Evolutionary conservation across 1,140 invertebrate genomes (phyloP), one percentile per base, ranked within the genome.

Genomic region (Drosophila mauritiana): DNA sequence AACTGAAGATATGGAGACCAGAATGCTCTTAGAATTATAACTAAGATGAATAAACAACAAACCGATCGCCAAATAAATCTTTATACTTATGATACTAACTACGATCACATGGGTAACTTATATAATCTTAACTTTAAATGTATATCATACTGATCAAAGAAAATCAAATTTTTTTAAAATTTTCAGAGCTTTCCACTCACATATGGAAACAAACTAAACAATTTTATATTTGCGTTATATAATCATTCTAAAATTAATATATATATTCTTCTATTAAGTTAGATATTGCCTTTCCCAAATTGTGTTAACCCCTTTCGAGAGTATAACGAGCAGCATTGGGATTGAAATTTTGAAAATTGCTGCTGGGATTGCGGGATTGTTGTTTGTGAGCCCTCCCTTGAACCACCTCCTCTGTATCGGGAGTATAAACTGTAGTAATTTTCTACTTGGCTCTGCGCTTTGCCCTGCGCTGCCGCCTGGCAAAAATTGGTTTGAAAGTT

Each of bases 321-420:
- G 67, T 42, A 70, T 40, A 49, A 39, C 36, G 13, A 70, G 57
- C 56, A 56, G 49, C 43, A 31, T 11, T 78, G 76, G 76, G 76
- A 78, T 78, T 78, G 76, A 78, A 78, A 78, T 88, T 88, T 88
- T 88, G 57, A 88, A 88, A 88, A 88, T 88, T 88, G 84, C 84
- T 89, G 77, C 73, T 83, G 84, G 84, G 84, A 88, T 89, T 88
- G 79, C 83, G 83, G 79, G 77, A 88, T 79, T 85, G 76, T 80
- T 81, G 74, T 55, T 80, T 82, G 55, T 52, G 59, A 17, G 40
- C 27, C 39, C 54, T 57, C 61, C 39, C 36, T 5, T 4, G n/a
- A 17, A 52, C 39, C 25, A 22, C 42, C 39, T 54, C 45, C 54
- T 49, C 40, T 57, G 57, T 72, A 52, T 57, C 59, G 27, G 46